Percentiles rank a stretch among this genome's conserved stretches.
Evolutionary conservation across 2,888 invertebrate genomes (phyloP).

Genomic region (Pedicia rivosa): DNA sequence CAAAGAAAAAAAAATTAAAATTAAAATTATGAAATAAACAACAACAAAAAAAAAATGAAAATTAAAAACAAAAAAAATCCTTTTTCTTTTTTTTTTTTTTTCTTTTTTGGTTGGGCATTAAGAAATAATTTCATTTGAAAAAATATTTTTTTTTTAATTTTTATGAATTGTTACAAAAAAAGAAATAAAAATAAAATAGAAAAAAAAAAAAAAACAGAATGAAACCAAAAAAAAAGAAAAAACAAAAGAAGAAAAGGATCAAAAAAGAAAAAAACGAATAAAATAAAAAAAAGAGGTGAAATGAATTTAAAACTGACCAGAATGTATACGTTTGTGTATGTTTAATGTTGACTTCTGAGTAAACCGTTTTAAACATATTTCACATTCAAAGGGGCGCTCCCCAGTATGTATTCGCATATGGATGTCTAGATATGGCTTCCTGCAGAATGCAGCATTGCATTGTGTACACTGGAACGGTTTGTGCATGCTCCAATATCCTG

Average conservation of each 20-base stretch:
- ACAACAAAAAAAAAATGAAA: too few relatives aligned
- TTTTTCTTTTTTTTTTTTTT: too few relatives aligned
- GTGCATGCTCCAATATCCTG: conserved; percentile 22
- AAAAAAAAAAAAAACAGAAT: neutral
- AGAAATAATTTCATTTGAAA: too few relatives aligned
- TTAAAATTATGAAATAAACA: too few relatives aligned
- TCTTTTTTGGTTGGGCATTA: too few relatives aligned
- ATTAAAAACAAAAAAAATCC: too few relatives aligned
- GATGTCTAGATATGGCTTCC: conserved; percentile 66
- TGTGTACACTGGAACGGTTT: conserved; percentile 41
- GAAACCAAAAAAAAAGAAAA: neutral
- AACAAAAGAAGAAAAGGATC: neutral
- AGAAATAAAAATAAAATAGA: neutral
- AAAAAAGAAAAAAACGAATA: neutral
- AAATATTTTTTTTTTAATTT: neutral
- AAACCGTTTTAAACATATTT: conserved; percentile 52
- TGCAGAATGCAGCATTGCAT: conserved; percentile 43
- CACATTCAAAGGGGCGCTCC: conserved; percentile 39
- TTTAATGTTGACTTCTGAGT: conserved; percentile 58
- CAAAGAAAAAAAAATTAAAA: too few relatives aligned
- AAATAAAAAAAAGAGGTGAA: neutral
- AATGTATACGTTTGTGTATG: conserved; percentile 54
- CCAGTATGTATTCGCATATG: conserved; percentile 64
- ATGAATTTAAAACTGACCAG: conserved; percentile 33
- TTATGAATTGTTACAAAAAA: neutral